A percentile compares a stretch with the other conserved stretches of the same genome.
These are phyloP conservation scores for Prunella fulvescens DNA, from an alignment of 2,113 vertebrate species.

Conservation along the genomic window DNA sequence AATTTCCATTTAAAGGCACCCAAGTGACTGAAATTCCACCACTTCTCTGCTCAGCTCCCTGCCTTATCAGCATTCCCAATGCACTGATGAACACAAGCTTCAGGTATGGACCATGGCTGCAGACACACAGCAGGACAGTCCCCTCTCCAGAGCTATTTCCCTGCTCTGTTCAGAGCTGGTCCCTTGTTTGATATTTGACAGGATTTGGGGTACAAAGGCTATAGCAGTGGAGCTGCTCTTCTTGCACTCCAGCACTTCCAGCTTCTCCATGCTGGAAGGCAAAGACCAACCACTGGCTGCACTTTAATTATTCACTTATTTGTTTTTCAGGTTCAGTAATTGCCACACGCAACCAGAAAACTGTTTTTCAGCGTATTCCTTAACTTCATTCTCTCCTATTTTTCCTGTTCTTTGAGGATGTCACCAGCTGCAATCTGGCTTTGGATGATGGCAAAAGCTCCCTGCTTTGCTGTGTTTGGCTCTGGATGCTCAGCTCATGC, in stretches of 20 bases:
- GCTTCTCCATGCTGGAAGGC: not conserved
- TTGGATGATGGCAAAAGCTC: not conserved
- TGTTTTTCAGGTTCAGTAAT: conserved; percentile 17
- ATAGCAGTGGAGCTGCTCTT: not conserved
- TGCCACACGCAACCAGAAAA: not conserved
- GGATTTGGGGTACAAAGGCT: not conserved
- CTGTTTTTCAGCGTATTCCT: not conserved
- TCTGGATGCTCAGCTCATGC: fast-evolving
- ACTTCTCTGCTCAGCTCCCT: not conserved
- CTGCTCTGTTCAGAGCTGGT: not conserved
- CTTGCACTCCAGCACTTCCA: not conserved
- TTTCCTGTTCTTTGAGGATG: not conserved
- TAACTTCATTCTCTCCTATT: not conserved
- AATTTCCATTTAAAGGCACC: conserved; percentile 17
- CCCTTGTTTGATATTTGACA: not conserved
- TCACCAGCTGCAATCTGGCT: not conserved
- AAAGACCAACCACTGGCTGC: not conserved
- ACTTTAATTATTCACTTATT: not conserved
- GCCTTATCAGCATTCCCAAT: not conserved
- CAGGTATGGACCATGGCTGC: not conserved
- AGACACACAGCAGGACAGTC: not conserved
- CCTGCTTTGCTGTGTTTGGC: not conserved
- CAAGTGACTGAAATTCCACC: not conserved
- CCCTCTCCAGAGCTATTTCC: not conserved
- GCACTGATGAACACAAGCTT: not conserved